Conservation (phyloP, 2,113 vertebrate species). For the Pseudorectes ferrugineus region DNA sequence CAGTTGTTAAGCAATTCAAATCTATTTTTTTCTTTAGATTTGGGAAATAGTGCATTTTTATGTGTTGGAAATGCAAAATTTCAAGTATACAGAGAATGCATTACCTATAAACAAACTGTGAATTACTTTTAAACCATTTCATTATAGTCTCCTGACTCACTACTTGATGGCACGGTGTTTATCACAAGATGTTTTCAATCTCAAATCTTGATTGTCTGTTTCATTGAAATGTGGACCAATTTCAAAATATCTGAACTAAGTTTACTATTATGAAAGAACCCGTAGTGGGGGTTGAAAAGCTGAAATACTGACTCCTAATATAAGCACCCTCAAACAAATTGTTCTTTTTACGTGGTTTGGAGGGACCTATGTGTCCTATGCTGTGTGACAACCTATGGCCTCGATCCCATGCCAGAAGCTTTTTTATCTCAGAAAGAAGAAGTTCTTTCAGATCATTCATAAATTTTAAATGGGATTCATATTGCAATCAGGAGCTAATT, state of each 20-base stretch:
- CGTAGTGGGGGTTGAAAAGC: not conserved
- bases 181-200: not conserved
- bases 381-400: not conserved
- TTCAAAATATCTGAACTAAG: not conserved
- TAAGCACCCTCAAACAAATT: not conserved
- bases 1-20: not conserved
- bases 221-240: not conserved
- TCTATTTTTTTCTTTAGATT: not conserved
- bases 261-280: not conserved
- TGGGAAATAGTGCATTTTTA: not conserved
- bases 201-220: not conserved
- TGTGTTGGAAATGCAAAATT: not conserved
- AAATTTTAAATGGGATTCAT: not conserved
- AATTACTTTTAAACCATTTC: not conserved
- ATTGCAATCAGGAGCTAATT: not conserved
- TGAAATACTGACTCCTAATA: not conserved
- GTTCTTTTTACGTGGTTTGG: not conserved
- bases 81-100: not conserved
- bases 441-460: constrained; percentile 4
- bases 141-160: not conserved
- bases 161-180: not conserved
- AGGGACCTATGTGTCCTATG: not conserved
- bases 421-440: not conserved
- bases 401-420: rapidly evolving
- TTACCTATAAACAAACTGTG: not conserved